Evolutionary conservation across 2,113 vertebrate genomes (phyloP).

Genomic region (Pyxicephalus adspersus): DNA sequence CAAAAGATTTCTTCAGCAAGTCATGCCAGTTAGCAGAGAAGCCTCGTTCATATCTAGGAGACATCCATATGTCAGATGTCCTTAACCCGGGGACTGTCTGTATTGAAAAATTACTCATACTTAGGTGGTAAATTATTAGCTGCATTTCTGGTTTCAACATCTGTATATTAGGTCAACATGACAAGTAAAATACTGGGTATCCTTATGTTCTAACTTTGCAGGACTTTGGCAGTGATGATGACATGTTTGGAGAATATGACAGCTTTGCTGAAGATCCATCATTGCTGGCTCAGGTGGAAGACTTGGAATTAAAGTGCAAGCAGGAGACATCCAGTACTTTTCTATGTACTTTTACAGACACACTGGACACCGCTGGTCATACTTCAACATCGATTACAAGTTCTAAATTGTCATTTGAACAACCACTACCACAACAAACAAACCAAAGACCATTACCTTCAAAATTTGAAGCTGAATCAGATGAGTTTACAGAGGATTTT

Average conservation of each 20-base stretch:
- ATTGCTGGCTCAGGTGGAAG: constrained; percentile 77
- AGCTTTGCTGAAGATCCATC: constrained; percentile 79
- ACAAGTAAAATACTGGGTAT: neutral
- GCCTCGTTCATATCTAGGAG: too few relatives aligned
- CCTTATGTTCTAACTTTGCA: constrained; percentile 61
- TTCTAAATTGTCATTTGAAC: neutral
- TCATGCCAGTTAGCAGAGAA: too few relatives aligned
- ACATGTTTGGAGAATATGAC: constrained; percentile 86
- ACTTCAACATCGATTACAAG: constrained; percentile 10
- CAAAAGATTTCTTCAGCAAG: too few relatives aligned
- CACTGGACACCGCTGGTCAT: constrained; percentile 9
- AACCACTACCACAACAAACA: constrained; percentile 3
- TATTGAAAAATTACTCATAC: too few relatives aligned
- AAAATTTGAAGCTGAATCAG: neutral
- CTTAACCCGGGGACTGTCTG: too few relatives aligned
- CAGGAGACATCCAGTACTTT: constrained; percentile 51
- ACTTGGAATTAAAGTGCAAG: constrained; percentile 66
- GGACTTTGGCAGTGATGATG: constrained; percentile 81
- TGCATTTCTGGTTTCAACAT: too few relatives aligned
- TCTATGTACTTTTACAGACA: neutral
- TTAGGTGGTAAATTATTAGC: too few relatives aligned
- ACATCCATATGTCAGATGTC: too few relatives aligned
- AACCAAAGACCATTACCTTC: neutral
- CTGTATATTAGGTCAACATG: too few relatives aligned
- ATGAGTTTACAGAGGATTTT: constrained; percentile 57